phyloP scores from a whole-genome alignment of 2,113 vertebrate genomes.

The Electrona antarctica region DNA sequence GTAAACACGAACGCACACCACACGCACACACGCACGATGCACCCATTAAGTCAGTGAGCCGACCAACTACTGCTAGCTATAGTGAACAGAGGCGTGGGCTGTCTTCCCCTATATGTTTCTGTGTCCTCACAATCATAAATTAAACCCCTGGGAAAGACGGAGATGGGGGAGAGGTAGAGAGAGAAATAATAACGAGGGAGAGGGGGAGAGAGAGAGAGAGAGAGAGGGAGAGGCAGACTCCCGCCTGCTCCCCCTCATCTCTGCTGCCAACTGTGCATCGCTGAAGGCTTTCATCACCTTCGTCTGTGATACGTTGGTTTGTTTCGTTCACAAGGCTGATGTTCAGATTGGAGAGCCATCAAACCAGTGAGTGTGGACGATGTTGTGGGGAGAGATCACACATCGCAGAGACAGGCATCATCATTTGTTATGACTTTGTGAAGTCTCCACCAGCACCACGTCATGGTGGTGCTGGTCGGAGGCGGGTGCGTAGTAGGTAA shows the following conservation, averaged over 20 bases:
- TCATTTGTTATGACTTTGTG: conserved; percentile 31
- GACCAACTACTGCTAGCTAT: conserved; percentile 20
- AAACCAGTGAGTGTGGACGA: conserved; percentile 30
- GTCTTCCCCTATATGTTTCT: conserved; percentile 61
- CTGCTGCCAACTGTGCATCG: conserved; percentile 46
- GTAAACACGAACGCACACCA: background rate
- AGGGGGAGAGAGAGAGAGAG: conserved; percentile 3
- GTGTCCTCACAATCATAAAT: conserved; percentile 72
- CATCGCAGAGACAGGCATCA: conserved; percentile 19
- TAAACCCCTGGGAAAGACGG: conserved; percentile 69
- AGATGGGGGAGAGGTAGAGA: conserved; percentile 33
- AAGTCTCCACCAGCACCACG: conserved; percentile 2
- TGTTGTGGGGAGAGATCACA: conserved; percentile 37
- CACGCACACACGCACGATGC: conserved; percentile 1
- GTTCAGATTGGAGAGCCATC: conserved; percentile 53
- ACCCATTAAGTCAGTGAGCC: conserved; percentile 41
- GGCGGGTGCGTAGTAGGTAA: no score
- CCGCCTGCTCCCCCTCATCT: conserved; percentile 21
- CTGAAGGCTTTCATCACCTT: conserved; percentile 66
- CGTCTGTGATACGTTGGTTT: background rate
- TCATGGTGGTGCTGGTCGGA: background rate
- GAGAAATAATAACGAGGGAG: background rate
- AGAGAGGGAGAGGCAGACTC: conserved; percentile 13
- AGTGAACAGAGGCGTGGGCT: conserved; percentile 61
- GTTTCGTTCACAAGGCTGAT: conserved; percentile 43